Percentiles rank a stretch among this genome's conserved stretches.
phyloP scores from a whole-genome alignment of 2,797 vertebrate genomes.

The Ctenosaura bakeri region DNA sequence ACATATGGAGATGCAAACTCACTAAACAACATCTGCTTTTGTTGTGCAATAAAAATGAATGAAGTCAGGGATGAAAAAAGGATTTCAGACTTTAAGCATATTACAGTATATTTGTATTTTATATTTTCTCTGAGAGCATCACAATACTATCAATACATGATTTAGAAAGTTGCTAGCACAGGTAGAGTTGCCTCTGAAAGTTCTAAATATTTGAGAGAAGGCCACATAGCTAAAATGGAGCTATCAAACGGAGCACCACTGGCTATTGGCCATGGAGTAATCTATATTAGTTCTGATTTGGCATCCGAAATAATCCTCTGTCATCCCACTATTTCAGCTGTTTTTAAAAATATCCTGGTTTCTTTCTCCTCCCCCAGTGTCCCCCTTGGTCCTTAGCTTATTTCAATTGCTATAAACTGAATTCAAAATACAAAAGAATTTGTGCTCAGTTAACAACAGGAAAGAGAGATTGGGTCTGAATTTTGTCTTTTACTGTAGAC shows the following conservation, averaged over 20 bases:
- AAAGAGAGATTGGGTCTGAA: too few species aligned
- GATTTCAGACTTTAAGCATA: constrained; percentile 52
- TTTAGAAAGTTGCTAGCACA: constrained; percentile 16
- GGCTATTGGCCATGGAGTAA: not conserved
- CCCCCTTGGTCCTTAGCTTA: too few species aligned
- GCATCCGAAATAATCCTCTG: too few species aligned
- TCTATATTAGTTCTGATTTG: not conserved
- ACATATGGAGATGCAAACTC: constrained; percentile 68
- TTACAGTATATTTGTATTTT: constrained; percentile 40
- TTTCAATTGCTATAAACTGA: too few species aligned
- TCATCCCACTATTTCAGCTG: too few species aligned
- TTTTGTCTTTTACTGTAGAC: too few species aligned
- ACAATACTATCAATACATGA: constrained; percentile 30
- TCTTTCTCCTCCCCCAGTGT: too few species aligned
- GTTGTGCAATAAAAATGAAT: constrained; percentile 61
- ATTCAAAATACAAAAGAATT: too few species aligned
- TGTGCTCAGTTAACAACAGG: too few species aligned
- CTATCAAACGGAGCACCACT: not conserved
- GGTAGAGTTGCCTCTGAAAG: not conserved
- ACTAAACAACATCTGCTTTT: constrained; percentile 74
- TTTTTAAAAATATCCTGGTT: too few species aligned
- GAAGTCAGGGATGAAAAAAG: constrained; percentile 56
- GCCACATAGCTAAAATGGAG: not conserved
- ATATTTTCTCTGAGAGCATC: not conserved
- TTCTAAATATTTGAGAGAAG: not conserved